Evolutionary conservation across 53 echinoderm and acorn worm genomes (phyloP), one percentile per base, ranked within the genome.

Genomic region (Hippasteria phrygiana): DNA sequence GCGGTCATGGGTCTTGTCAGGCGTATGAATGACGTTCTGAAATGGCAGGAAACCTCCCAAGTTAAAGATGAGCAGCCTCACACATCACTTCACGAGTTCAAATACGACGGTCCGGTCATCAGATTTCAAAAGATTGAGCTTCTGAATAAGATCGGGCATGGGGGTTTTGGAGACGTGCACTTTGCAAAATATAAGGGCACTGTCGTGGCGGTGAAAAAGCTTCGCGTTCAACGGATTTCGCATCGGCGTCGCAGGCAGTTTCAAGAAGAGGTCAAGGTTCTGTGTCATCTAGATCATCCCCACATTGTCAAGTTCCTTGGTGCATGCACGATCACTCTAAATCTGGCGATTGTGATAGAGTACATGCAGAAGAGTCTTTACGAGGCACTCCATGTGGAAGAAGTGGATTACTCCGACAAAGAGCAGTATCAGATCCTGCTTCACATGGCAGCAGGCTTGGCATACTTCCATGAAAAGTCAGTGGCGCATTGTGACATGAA

Each of bases 401-500:
- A 88, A 9, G 36, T 55, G 16, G 65, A 62, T 1, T 81, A 75
- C 47, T 74, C 82, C 16, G 65, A 43, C 27, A 27, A n/a, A 36
- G 88, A 88, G 28, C 92, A 82, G 80, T 28, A 36, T 29, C 56
- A 59, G 26, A 79, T 92, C 74, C 55, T 89, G 32, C 40, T 32
- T 20, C 73, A 89, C 43, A 74, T 88, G 41, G 53, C 80, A 2
- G 45, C 88, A 35, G 92, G 92, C 70, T 66, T 92, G 74, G 62
- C 10, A 7, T 92, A 92, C 41, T 78, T 92, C 36, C 92, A 92
- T 73, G 24, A 34, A 0, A 62, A 45, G 32, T 27, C 13, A 26
- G 74, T 92, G 34, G 92, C 92, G 9, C 92, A 92, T 59, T 92
- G 92, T 48, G 92, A 92, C 73, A 74, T 92, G 53, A 92, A 92